phyloP scores from a whole-genome alignment of 2,113 vertebrate species.

The Paracanthobrama guichenoti region DNA sequence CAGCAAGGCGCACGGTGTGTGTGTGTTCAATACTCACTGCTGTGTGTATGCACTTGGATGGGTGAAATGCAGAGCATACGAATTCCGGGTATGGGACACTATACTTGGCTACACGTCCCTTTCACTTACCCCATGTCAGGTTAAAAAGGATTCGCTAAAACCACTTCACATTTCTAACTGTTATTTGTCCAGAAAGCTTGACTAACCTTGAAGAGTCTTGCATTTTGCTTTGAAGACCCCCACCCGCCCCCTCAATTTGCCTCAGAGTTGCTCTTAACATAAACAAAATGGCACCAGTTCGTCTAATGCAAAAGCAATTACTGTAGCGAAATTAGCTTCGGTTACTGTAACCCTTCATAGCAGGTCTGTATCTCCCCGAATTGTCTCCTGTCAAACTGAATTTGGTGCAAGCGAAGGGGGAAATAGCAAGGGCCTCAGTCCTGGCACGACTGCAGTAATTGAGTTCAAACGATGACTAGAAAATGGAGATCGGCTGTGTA shows the following conservation, averaged over 20 bases:
- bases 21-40: too few species aligned
- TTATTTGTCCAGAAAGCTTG: not conserved
- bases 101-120: too few species aligned
- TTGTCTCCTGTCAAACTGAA: constrained; percentile 49
- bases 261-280: constrained; percentile 38
- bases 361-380: constrained; percentile 28
- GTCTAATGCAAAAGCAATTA: constrained; percentile 53
- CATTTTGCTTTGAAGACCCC: constrained; percentile 20
- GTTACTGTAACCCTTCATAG: constrained; percentile 36
- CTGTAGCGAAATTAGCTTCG: constrained; percentile 46
- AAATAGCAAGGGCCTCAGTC: constrained; percentile 32
- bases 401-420: constrained; percentile 37
- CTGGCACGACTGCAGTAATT: constrained; percentile 52
- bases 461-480: constrained; percentile 52
- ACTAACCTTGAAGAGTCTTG: not conserved
- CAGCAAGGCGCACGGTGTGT: too few species aligned
- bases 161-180: not conserved
- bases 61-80: too few species aligned
- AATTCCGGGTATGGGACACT: too few species aligned
- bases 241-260: not conserved
- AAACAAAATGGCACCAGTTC: constrained; percentile 49
- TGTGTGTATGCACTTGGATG: too few species aligned
- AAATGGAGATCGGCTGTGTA: constrained; percentile 50
- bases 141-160: not conserved
- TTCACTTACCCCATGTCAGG: not conserved